These are phyloP conservation scores for Uropsilus gracilis DNA, from an alignment of 2,113 vertebrate species.

Conservation along the genomic window DNA sequence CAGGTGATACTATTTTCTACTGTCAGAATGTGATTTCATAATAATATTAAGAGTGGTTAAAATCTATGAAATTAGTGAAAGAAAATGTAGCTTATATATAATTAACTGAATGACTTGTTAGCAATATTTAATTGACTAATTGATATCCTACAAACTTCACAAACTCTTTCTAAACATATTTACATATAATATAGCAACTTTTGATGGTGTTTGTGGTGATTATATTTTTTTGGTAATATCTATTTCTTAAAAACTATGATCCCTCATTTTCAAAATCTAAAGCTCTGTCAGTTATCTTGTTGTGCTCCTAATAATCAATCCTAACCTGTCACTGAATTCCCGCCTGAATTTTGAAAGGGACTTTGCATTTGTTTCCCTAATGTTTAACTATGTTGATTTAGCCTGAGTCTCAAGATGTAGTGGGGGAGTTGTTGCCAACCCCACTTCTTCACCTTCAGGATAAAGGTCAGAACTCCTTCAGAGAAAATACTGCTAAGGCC, in stretches of 20 bases:
- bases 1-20: background rate
- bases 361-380: constrained; percentile 10
- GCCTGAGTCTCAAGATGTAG: background rate
- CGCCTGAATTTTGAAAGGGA: background rate
- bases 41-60: constrained; percentile 6
- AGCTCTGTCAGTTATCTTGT: background rate
- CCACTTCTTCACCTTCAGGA: constrained; percentile 1
- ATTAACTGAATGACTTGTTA: background rate
- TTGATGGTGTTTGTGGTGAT: background rate
- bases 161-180: background rate
- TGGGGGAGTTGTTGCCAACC: constrained; percentile 7
- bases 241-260: background rate
- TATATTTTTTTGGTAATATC: background rate
- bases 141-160: background rate
- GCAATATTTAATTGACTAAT: background rate
- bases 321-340: background rate
- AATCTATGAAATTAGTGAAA: background rate
- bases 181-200: background rate
- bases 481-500: constrained; percentile 14
- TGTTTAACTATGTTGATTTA: constrained; percentile 40
- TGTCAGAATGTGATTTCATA: background rate
- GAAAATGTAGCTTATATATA: background rate
- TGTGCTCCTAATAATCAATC: background rate
- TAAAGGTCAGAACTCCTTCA: constrained; percentile 27
- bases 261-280: constrained; percentile 35